These are phyloP conservation scores for Polyodon spathula DNA, from an alignment of 2,113 vertebrate species.

Conservation along the genomic window DNA sequence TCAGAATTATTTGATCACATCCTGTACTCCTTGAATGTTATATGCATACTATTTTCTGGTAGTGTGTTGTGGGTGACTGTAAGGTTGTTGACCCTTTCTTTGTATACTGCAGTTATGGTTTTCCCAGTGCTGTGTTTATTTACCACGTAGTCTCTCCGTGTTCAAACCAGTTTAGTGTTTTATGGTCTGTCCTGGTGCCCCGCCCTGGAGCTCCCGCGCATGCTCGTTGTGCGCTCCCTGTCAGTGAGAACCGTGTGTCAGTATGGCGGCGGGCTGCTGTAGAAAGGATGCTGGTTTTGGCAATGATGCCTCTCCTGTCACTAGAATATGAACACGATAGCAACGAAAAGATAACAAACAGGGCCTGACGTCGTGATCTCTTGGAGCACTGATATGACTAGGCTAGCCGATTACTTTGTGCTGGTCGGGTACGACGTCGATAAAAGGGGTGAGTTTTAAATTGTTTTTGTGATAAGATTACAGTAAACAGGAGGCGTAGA, in stretches of 20 bases:
- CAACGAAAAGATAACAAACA: conserved; percentile 40
- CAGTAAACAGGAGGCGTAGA: conserved; percentile 31
- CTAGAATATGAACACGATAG: conserved; percentile 48
- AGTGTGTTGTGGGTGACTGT: too few relatives aligned
- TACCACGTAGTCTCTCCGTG: too few relatives aligned
- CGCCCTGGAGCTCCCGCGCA: conserved; percentile 49
- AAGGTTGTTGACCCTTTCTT: too few relatives aligned
- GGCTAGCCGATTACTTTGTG: conserved; percentile 89
- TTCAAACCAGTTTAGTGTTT: background rate
- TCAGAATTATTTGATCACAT: too few relatives aligned
- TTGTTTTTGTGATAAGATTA: conserved; percentile 36
- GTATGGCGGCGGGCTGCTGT: conserved; percentile 68
- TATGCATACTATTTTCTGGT: too few relatives aligned
- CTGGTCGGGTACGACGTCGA: conserved; percentile 84
- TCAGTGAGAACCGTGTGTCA: conserved; percentile 56
- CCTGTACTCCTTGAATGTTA: too few relatives aligned
- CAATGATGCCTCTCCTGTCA: conserved; percentile 42
- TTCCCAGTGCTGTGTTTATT: too few relatives aligned
- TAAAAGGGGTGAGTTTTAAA: conserved; percentile 60
- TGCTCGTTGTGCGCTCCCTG: conserved; percentile 39
- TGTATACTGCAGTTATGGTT: too few relatives aligned
- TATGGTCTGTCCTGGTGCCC: conserved; percentile 42
- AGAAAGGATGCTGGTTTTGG: conserved; percentile 62
- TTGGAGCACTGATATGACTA: conserved; percentile 60
- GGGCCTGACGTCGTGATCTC: conserved; percentile 45